Percentiles rank a stretch among this genome's conserved stretches.
Evolutionary conservation across 2,113 vertebrate species (phyloP).

Genomic region (Neoarius graeffei): DNA sequence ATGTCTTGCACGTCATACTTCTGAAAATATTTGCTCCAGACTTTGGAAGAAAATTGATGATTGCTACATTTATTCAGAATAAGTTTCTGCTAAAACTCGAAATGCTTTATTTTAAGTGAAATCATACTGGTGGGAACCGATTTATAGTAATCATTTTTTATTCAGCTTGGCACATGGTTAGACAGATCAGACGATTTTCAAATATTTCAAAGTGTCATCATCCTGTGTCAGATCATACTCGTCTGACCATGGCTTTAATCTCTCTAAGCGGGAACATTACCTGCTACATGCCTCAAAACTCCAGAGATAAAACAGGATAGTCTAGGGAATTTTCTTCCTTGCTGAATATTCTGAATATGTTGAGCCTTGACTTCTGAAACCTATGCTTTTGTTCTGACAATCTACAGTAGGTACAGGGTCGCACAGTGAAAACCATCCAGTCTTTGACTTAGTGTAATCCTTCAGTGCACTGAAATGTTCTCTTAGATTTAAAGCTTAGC

Average conservation of each 20-base stretch:
- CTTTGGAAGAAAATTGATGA: conserved; percentile 29
- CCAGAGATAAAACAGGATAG: conserved; percentile 7
- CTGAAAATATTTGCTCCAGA: conserved; percentile 17
- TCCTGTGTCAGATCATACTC: conserved; percentile 34
- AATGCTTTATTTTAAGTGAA: conserved; percentile 27
- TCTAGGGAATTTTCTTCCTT: background rate
- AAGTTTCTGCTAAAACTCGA: background rate
- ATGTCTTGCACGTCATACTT: conserved; percentile 25
- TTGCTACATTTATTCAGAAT: conserved; percentile 28
- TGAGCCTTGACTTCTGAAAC: background rate
- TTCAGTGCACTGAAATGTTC: conserved; percentile 11
- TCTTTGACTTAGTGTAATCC: conserved; percentile 10
- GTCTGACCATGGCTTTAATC: conserved; percentile 38
- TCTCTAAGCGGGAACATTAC: conserved; percentile 13
- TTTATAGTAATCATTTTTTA: conserved; percentile 32
- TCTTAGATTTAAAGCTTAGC: conserved; percentile 33
- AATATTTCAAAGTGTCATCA: conserved; percentile 40
- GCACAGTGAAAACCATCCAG: conserved; percentile 3
- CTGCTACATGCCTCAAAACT: conserved; percentile 31
- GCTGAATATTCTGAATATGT: background rate
- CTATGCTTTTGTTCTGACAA: background rate
- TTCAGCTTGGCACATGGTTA: conserved; percentile 23
- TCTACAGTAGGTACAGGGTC: background rate
- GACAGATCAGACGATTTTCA: conserved; percentile 33
- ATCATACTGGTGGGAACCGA: conserved; percentile 5